Conservation (phyloP, 2,797 vertebrate species). For the Pyrocephalus nanus region DNA sequence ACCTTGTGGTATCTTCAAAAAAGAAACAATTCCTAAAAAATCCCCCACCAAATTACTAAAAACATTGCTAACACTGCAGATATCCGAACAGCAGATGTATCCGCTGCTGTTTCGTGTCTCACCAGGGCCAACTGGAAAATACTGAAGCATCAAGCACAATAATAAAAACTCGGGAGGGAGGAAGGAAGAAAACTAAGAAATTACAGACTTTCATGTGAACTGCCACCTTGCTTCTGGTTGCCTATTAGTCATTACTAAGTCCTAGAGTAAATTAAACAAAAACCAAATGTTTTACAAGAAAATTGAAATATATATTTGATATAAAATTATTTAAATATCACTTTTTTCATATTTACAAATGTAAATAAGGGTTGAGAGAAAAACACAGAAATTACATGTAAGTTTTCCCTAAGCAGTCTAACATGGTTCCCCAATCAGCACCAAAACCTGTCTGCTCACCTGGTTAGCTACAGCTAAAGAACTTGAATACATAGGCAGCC, state of each 20-base stretch:
- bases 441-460: background rate
- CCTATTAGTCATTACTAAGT: background rate
- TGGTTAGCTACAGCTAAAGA: background rate
- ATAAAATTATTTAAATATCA: background rate
- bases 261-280: background rate
- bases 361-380: background rate
- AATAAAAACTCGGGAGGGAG: background rate
- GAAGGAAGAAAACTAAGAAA: background rate
- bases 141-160: background rate
- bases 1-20: background rate
- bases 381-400: background rate
- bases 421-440: background rate
- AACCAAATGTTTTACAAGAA: background rate
- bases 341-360: background rate
- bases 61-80: background rate
- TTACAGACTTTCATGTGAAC: background rate
- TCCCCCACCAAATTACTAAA: background rate
- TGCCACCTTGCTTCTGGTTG: background rate
- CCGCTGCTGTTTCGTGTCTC: background rate
- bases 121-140: background rate
- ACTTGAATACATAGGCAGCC: background rate
- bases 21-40: background rate
- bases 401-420: background rate
- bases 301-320: background rate
- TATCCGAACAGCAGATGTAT: background rate